phyloP scores from a whole-genome alignment of 2,888 invertebrate species.

The Ptychoptera contaminata region DNA sequence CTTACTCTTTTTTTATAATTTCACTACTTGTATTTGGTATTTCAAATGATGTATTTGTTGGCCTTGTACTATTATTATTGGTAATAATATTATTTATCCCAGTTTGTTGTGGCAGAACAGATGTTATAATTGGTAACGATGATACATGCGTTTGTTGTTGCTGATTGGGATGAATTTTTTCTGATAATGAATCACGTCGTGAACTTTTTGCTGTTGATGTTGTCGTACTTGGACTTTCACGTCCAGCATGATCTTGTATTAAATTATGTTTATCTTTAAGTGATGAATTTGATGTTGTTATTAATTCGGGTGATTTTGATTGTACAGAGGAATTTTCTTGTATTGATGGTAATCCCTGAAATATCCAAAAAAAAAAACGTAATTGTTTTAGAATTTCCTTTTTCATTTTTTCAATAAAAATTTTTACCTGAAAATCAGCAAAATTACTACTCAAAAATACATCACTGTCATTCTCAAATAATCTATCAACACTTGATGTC shows the following conservation, averaged over 20 bases:
- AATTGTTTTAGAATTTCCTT: not conserved
- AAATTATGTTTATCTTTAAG: conserved; percentile 25
- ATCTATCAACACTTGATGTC: conserved; percentile 79
- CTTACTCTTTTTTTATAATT: not conserved
- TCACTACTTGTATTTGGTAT: not conserved
- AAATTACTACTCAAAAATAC: conserved; percentile 58
- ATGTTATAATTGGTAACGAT: not conserved
- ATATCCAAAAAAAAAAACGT: conserved; percentile 13
- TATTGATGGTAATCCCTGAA: conserved; percentile 42
- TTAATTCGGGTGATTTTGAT: conserved; percentile 13
- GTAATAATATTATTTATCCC: no score
- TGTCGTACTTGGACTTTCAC: conserved; percentile 47
- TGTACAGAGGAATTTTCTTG: conserved; percentile 29
- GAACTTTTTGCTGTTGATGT: conserved; percentile 53
- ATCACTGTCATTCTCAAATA: conserved; percentile 51
- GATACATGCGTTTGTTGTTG: conserved; percentile 3
- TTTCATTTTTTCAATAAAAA: not conserved
- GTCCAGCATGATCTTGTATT: conserved; percentile 33
- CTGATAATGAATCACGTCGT: conserved; percentile 44
- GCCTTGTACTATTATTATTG: not conserved
- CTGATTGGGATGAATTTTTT: conserved; percentile 21
- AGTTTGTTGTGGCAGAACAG: conserved; percentile 7
- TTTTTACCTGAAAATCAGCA: conserved; percentile 32
- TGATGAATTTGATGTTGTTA: not conserved
- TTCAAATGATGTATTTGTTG: not conserved